Base-by-base conservation (phyloP, 1,140 invertebrate genomes). In the Bombus superbus region DNA sequence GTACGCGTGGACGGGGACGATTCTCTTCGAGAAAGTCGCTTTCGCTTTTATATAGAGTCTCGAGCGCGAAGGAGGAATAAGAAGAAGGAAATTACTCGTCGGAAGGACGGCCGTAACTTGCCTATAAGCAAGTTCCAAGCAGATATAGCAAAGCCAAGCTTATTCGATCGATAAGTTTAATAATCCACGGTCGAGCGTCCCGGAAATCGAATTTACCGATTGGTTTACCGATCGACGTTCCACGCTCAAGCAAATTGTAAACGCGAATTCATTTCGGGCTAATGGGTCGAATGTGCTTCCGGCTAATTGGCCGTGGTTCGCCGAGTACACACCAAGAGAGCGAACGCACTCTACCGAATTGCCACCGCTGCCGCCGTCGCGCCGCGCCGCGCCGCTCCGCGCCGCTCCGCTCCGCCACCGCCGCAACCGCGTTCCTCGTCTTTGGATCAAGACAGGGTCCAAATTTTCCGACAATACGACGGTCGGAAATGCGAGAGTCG, bases 211-310 rank as follows among this genome's bases (percentile, higher is more conserved):
- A 87, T 91, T 91, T 91, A 82, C 86, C 74, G 86, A 90, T 90
- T 85, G 87, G 90, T 90, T 92, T 91, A 83, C 86, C 81, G 86
- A 86, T 91, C 90, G 89, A 79, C 75, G 85, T 82, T 87, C 81
- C 59, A 66, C 59, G 44, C 40, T 59, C 68, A 73, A 53, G 74
- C 81, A 85, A 79, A 78, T 72, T 75, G 82, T 90, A 89, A 91
- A 92, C 86, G 90, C 78, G 86, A 91, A 92, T 92, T 92, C 89
- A 91, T 92, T 92, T 88, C 86, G 83, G 89, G 80, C 86, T 92
- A 92, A 92, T 91, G 89, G 88, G 71, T 72, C 64, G 89, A 89
- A 89, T 80, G 84, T 80, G 79, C 84, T 89, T 82, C 88, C 75
- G 84, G 85, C 87, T 89, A 89, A 89, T 89, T 89, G 87, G 69